Percentiles rank a stretch among this genome's conserved stretches.
phyloP scores from a whole-genome alignment of 2,113 vertebrate species.

The Brachyhypopomus occidentalis region DNA sequence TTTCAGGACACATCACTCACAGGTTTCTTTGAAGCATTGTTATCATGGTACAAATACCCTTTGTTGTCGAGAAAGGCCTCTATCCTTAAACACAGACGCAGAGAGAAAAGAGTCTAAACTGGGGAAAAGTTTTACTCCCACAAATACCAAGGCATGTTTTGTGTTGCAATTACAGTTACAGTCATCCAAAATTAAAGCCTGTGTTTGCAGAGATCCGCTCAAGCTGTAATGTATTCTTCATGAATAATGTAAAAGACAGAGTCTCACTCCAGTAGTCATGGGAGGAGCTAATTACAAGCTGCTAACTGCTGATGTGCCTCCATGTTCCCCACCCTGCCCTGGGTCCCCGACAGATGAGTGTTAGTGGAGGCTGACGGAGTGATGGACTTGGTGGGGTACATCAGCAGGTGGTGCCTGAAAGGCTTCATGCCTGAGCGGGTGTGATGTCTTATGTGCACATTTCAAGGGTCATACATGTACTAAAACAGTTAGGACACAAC shows the following conservation, averaged over 20 bases:
- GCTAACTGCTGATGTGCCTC: conserved; percentile 53
- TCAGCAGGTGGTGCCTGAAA: conserved; percentile 5
- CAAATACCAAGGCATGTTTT: not conserved
- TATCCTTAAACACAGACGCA: not conserved
- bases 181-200: conserved; percentile 33
- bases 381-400: conserved; percentile 14
- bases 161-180: conserved; percentile 11
- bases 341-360: conserved; percentile 29
- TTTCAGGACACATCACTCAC: not conserved
- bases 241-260: conserved; percentile 63
- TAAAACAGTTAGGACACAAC: conserved; percentile 22
- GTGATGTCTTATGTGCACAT: no score
- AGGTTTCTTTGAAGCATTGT: not conserved
- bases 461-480: no score
- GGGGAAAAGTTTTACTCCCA: not conserved
- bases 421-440: not conserved
- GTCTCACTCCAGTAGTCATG: conserved; percentile 50
- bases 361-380: conserved; percentile 26
- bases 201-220: conserved; percentile 44
- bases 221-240: conserved; percentile 56
- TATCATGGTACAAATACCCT: not conserved
- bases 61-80: conserved; percentile 4
- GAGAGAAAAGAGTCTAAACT: not conserved
- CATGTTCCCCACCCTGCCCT: conserved; percentile 52
- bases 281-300: conserved; percentile 59